Evolutionary conservation across 2,113 vertebrate genomes (phyloP).

Genomic region (Oreochromis aureus): DNA sequence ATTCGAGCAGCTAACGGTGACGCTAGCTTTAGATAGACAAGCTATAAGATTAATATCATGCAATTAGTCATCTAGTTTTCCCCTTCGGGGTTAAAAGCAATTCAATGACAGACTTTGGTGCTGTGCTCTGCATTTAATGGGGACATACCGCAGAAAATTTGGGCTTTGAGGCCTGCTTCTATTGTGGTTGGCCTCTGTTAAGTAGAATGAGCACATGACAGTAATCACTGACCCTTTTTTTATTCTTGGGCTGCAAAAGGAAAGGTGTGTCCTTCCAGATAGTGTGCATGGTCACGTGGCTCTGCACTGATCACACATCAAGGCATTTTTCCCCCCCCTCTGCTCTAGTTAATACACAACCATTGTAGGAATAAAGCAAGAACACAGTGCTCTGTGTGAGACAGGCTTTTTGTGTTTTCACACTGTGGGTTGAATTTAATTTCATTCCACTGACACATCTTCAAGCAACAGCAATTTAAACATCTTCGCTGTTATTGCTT

Average conservation of each 20-base stretch:
- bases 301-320: slow-evolving; percentile 7
- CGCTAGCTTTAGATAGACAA: neutral
- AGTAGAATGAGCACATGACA: slow-evolving; percentile 12
- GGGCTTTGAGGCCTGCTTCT: neutral
- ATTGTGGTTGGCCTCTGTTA: slow-evolving; percentile 15
- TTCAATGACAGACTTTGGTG: neutral
- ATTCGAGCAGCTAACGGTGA: neutral
- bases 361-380: neutral
- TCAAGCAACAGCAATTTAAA: slow-evolving; percentile 9
- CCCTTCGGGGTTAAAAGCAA: neutral
- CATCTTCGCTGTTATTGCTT: slow-evolving; percentile 25
- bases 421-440: slow-evolving; percentile 6
- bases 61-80: neutral
- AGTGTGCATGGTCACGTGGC: slow-evolving; percentile 28
- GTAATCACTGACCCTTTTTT: neutral
- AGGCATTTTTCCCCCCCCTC: neutral
- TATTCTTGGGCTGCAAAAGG: slow-evolving; percentile 50
- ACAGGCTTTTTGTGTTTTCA: neutral
- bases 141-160: slow-evolving; percentile 2
- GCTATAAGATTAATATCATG: neutral
- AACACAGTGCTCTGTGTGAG: neutral
- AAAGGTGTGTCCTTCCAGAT: slow-evolving; percentile 59
- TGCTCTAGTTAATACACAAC: neutral
- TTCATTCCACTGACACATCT: slow-evolving; percentile 15
- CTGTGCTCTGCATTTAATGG: neutral